These are phyloP conservation scores for Rhysida immarginata DNA, from an alignment of 1,140 invertebrate species.

Conservation along the genomic window DNA sequence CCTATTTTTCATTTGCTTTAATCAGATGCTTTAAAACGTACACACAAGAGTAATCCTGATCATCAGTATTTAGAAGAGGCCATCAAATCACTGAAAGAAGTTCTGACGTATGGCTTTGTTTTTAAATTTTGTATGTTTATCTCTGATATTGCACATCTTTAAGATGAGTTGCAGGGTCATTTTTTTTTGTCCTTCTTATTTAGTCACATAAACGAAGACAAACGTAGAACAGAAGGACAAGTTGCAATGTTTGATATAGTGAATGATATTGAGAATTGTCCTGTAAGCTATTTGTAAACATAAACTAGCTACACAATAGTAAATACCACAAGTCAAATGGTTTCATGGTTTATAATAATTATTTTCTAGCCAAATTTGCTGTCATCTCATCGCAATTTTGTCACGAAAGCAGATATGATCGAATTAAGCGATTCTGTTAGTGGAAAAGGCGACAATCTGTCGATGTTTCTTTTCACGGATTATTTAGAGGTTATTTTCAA, in stretches of 20 bases:
- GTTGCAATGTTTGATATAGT: conserved; percentile 93
- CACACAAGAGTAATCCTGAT: conserved; percentile 68
- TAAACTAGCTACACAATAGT: too few relatives aligned
- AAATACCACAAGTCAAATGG: too few relatives aligned
- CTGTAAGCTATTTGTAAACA: conserved; percentile 30
- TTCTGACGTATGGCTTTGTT: conserved; percentile 49
- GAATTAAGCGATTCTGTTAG: conserved; percentile 72
- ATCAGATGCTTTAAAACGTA: conserved; percentile 83
- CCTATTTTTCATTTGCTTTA: too few relatives aligned
- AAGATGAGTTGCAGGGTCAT: neutral
- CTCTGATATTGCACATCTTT: neutral
- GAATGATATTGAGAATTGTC: conserved; percentile 94
- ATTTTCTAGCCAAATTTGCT: conserved; percentile 59
- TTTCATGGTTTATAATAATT: too few relatives aligned
- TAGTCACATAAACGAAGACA: conserved; percentile 87
- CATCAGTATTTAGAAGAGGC: conserved; percentile 67
- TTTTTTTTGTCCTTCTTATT: conserved; percentile 13
- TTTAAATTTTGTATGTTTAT: neutral
- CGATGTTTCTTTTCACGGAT: conserved; percentile 85
- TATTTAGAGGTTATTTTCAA: conserved; percentile 70
- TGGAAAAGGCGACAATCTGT: conserved; percentile 68
- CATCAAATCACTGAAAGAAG: conserved; percentile 71
- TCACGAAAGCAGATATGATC: conserved; percentile 71
- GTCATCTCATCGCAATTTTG: conserved; percentile 77
- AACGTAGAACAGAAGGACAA: conserved; percentile 84